Base-by-base conservation (phyloP, 2,797 vertebrate genomes). In the Rhincodon typus region DNA sequence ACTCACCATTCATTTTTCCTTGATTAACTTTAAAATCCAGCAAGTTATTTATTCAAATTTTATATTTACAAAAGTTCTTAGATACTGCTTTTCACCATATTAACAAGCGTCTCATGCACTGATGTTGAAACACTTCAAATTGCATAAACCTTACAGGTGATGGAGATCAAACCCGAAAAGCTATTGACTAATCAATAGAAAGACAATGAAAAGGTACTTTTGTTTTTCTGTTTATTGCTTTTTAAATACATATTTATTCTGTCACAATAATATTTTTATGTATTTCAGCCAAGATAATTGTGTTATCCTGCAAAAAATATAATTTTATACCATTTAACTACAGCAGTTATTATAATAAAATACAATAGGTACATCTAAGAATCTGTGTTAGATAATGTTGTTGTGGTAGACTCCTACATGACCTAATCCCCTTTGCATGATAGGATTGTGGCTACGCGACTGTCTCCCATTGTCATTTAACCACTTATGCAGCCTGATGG, bases 111-210 rank as follows among this genome's bases (percentile, higher is more conserved):
- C 74, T 94, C 42, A 74, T 15, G 42, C 25, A 72, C 30, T 2
- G 4, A 10, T 94, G 42, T 27, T 72, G 50, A 94, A 94, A 74
- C 70, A n/a, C 25, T 74, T 74, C 70, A 74, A 53, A n/a, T 94
- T 50, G 25, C 23, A 50, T 74, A 94, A 94, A 17, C 27, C 69
- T 72, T n/a, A 53, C 53, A 70, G 69, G 46, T 72, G 42, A 72
- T 72, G 25, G 42, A 53, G 42, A 34, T 74, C 69, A 53, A 94
- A 74, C 30, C 27, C 27, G 30, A 34, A 90, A 53, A 90, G 25
- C 17, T 74, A 17, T 94, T 94, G 42, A 74, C 42, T 50, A 50
- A 94, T 74, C 93, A 72, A 94, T 42, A 74, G 67, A 94, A 50
- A 42, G 13, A 6, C 30, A 12, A 46, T 72, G 69, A 13, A 94